These are phyloP conservation scores for Pan troglodytes DNA, from an alignment of 2,113 vertebrate species.

Conservation along the genomic window NHGRI_mPanTro3-v2.1_pri NC_072417.2:89687001-89687500, in stretches of 20 bases:
- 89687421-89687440: conserved; percentile 88
- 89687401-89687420: conserved; percentile 86
- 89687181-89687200: neutral
- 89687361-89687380: conserved; percentile 79
- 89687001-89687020: neutral
- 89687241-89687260: conserved; percentile 48
- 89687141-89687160: neutral
- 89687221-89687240: neutral
- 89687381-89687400: conserved; percentile 89
- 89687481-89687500: conserved; percentile 83
- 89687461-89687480: conserved; percentile 92
- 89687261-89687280: conserved; percentile 60
- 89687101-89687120: neutral
- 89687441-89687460: conserved; percentile 92
- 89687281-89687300: conserved; percentile 25
- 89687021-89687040: neutral
- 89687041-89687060: too few relatives aligned
- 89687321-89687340: conserved; percentile 71
- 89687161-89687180: neutral
- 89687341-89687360: conserved; percentile 64
- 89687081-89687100: neutral
- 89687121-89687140: neutral
- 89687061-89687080: accelerated
- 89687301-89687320: conserved; percentile 33
- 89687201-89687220: neutral